Base-by-base conservation (phyloP, 2,888 invertebrate genomes). In the Notodonta ziczac region DNA sequence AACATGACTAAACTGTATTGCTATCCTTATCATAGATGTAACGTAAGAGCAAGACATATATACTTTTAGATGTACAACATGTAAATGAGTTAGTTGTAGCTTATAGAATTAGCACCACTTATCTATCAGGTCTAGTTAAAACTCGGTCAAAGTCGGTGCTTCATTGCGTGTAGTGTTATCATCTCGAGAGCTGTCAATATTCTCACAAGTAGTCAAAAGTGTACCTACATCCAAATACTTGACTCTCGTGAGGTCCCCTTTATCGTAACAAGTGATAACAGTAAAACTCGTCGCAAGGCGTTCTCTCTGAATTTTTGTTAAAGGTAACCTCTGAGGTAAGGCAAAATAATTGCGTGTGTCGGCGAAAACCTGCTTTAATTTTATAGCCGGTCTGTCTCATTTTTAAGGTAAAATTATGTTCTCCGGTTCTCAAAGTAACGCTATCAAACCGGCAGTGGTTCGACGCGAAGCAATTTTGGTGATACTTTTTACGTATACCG, bases 121-220 rank as follows among this genome's bases (percentile, higher is more conserved):
- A 12, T 10, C 9, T 42, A 42, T 42, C 42, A 42, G 13, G 13
- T 6, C 32, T 40, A 40, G 52, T 40, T 4, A 13, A 54, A 62
- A 56, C 6, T 57, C 58, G 55, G 52, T 52, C 53, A 50, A 44
- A 44, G 52, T 24, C 55, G 14, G 7, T 48, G 13, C 55, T 62
- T 16, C 39, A 4, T 44, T 48, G 12, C n/a, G 14, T 7, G 7
- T 24, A 12, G 13, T 50, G 46, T 65, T 68, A 72, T 72, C 69
- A 61, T 10, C 62, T 72, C 40, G 56, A 65, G 69, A 62, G 65
- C 60, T 70, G 72, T 70, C 72, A 58, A 62, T 68, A 62, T 48
- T 56, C 54, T 48, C 14, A 42, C 13, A 57, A 52, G 56, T 13
- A 50, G 61, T 59, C 42, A 16, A 42, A 51, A 46, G 32, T 53